A percentile compares a stretch with the other conserved stretches of the same genome.
Evolutionary conservation across 2,888 invertebrate species (phyloP).

Genomic region (Morinoia aosen): DNA sequence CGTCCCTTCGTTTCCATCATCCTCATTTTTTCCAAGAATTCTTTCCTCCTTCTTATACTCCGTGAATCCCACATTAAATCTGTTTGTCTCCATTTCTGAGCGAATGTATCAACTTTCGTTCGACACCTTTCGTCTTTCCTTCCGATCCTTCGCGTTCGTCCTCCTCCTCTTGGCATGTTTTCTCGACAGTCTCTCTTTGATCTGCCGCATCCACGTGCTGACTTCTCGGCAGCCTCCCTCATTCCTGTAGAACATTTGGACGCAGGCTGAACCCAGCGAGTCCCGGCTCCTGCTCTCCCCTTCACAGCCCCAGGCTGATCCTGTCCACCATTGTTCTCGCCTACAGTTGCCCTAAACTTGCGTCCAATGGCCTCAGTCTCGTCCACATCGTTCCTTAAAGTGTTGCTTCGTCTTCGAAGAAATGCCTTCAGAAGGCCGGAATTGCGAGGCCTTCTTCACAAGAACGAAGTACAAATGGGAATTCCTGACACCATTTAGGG

Average conservation of each 20-base stretch:
- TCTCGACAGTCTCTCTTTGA: background rate
- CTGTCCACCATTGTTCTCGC: conserved; percentile 44
- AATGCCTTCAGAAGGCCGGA: conserved; percentile 44
- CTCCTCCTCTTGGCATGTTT: background rate
- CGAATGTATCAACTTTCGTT: no score
- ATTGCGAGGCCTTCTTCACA: conserved; percentile 22
- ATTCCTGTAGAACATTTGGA: background rate
- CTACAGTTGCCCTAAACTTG: conserved; percentile 33
- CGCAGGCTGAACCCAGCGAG: background rate
- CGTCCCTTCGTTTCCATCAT: no score
- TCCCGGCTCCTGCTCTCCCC: conserved; percentile 8
- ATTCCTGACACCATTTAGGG: conserved; percentile 26
- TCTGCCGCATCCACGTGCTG: background rate
- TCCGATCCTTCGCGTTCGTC: no score
- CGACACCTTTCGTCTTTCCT: background rate
- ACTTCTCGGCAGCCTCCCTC: background rate
- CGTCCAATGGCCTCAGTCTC: background rate
- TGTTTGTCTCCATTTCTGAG: no score
- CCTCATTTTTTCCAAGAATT: no score
- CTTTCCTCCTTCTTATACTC: background rate
- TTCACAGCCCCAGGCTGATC: conserved; percentile 27
- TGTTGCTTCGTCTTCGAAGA: conserved; percentile 33
- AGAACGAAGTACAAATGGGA: conserved; percentile 45
- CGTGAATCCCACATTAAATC: no score
- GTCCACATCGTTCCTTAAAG: conserved; percentile 46